A percentile compares a stretch with the other conserved stretches of the same genome.
phyloP scores from a whole-genome alignment of 2,797 vertebrate genomes.

The Labeo calbasu region DNA sequence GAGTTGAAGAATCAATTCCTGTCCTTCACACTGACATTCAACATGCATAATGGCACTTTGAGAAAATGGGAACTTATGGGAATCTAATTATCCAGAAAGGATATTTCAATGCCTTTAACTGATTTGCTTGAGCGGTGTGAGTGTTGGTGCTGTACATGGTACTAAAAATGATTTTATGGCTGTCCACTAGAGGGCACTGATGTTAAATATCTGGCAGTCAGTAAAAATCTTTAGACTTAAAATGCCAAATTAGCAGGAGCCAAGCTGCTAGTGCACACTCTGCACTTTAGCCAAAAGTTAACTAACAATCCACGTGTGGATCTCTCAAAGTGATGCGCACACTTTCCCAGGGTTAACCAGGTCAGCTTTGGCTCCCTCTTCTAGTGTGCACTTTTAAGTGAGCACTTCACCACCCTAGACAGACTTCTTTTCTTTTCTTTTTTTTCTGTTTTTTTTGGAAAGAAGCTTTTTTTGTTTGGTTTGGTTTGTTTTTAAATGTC shows the following conservation, averaged over 20 bases:
- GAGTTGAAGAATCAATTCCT: conserved; percentile 1
- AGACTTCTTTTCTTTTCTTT: conserved; percentile 41
- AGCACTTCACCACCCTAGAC: conserved; percentile 34
- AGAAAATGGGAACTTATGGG: not conserved
- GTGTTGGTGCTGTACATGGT: conserved; percentile 2
- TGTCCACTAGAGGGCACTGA: conserved; percentile 44
- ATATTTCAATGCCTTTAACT: conserved; percentile 11
- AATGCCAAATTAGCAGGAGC: not conserved
- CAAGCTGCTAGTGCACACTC: conserved; percentile 32
- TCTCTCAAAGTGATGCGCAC: conserved; percentile 1
- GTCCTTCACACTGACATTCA: not conserved
- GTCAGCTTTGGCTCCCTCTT: not conserved
- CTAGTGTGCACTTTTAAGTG: conserved; percentile 46
- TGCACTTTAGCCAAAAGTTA: conserved; percentile 39
- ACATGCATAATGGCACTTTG: conserved; percentile 32
- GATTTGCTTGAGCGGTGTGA: not conserved
- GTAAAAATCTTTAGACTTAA: not conserved
- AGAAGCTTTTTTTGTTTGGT: conserved; percentile 1
- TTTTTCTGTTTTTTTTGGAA: conserved; percentile 16
- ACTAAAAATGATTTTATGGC: conserved; percentile 23
- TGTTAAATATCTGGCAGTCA: conserved; percentile 6
- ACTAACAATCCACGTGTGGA: not conserved
- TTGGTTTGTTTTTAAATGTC: conserved; percentile 44
- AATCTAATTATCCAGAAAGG: not conserved
- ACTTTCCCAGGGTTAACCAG: not conserved